phyloP scores from a whole-genome alignment of 2,888 invertebrate genomes.

The Homarus gammarus region DNA sequence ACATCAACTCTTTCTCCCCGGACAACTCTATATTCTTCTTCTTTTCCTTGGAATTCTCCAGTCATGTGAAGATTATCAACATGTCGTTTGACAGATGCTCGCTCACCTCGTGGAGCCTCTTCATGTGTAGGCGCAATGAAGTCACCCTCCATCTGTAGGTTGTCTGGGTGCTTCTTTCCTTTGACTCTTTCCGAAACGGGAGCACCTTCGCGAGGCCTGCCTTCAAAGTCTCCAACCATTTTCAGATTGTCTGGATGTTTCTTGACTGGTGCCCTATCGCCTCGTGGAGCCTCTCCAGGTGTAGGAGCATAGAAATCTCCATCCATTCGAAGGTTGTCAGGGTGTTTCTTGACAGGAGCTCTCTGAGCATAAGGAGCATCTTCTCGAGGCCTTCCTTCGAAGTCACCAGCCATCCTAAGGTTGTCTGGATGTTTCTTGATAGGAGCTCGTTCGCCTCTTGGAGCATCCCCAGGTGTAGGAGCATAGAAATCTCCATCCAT shows the following conservation, averaged over 20 bases:
- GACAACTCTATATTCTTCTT: constrained; percentile 80
- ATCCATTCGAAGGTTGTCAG: constrained; percentile 81
- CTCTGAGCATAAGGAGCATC: constrained; percentile 80
- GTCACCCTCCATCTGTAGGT: constrained; percentile 53
- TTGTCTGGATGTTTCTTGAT: constrained; percentile 60
- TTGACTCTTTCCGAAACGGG: constrained; percentile 61
- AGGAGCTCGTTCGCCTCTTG: constrained; percentile 49
- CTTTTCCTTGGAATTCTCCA: constrained; percentile 78
- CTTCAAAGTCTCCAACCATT: constrained; percentile 77
- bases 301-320: constrained; percentile 82
- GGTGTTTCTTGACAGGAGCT: constrained; percentile 80
- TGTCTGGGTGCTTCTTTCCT: constrained; percentile 44
- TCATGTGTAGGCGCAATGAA: constrained; percentile 19
- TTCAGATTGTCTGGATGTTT: constrained; percentile 67
- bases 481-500: constrained; percentile 78
- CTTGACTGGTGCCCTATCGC: constrained; percentile 67
- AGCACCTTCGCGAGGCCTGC: constrained; percentile 60
- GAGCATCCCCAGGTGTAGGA: constrained; percentile 79
- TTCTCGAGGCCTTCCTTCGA: constrained; percentile 77
- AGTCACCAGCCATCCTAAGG: constrained; percentile 76
- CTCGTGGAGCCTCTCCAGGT: constrained; percentile 77
- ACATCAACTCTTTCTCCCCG: constrained; percentile 56
- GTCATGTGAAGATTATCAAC: constrained; percentile 64
- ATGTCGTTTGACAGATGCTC: constrained; percentile 46
- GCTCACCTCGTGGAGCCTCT: constrained; percentile 56